phyloP scores from a whole-genome alignment of 1,140 invertebrate genomes.

The Lucilia cuprina region DNA sequence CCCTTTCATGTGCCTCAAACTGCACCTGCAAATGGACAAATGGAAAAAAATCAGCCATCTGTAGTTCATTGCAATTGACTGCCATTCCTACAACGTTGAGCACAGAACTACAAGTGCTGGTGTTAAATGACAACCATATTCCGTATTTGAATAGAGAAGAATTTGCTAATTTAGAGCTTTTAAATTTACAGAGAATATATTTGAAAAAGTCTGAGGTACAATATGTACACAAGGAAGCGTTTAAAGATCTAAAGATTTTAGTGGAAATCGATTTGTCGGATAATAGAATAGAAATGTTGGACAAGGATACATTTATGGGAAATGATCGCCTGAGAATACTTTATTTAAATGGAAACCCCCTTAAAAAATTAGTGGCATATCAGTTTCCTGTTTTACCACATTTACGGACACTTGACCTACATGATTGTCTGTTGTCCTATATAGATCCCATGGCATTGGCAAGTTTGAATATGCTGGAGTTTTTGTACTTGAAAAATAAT shows the following conservation, averaged over 20 bases:
- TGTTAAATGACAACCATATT: constrained; percentile 82
- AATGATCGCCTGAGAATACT: constrained; percentile 76
- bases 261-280: constrained; percentile 85
- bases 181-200: constrained; percentile 85
- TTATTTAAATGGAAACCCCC: constrained; percentile 74
- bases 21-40: constrained; percentile 90
- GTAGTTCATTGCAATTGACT: constrained; percentile 77
- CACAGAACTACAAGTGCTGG: constrained; percentile 84
- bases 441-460: constrained; percentile 77
- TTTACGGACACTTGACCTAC: constrained; percentile 75
- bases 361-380: constrained; percentile 68
- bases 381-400: constrained; percentile 78
- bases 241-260: constrained; percentile 84
- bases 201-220: constrained; percentile 76
- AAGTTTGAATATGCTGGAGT: constrained; percentile 72
- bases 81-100: constrained; percentile 77
- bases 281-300: constrained; percentile 73
- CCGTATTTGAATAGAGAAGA: constrained; percentile 78
- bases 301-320: constrained; percentile 76
- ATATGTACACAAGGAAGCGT: constrained; percentile 80
- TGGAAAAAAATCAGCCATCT: constrained; percentile 86
- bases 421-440: constrained; percentile 75
- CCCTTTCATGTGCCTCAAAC: constrained; percentile 75
- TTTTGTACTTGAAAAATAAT: constrained; percentile 75
- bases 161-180: constrained; percentile 78